phyloP scores from a whole-genome alignment of 2,797 vertebrate species.

The Peromyscus attwateri region DNA sequence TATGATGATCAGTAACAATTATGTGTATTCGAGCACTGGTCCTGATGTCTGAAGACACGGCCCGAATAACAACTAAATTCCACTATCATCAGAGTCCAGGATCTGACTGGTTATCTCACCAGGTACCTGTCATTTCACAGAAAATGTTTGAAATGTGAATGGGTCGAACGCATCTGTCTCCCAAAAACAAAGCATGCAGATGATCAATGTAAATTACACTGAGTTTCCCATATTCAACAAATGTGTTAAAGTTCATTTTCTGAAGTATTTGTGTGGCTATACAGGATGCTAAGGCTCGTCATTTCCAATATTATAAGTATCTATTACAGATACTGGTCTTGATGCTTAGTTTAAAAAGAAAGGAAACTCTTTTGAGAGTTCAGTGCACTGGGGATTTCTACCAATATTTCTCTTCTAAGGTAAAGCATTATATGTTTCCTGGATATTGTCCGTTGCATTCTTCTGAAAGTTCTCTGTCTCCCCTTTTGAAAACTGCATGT shows the following conservation, averaged over 20 bases:
- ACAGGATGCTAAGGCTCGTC: slow-evolving; percentile 71
- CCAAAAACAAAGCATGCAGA: neutral
- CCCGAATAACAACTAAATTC: neutral
- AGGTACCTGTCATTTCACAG: neutral
- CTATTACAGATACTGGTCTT: slow-evolving; percentile 80
- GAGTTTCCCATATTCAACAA: slow-evolving; percentile 41
- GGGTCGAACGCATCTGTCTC: slow-evolving; percentile 11
- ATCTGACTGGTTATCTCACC: neutral
- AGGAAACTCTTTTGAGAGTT: slow-evolving; percentile 83
- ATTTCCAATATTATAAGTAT: slow-evolving; percentile 81
- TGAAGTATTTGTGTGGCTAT: slow-evolving; percentile 76
- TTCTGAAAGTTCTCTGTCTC: slow-evolving; percentile 79
- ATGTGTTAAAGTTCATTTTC: slow-evolving; percentile 59
- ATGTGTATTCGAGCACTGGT: neutral
- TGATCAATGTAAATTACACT: neutral
- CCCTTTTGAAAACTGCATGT: slow-evolving; percentile 84
- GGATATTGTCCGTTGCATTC: slow-evolving; percentile 81
- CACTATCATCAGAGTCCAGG: neutral
- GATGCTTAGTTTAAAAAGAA: slow-evolving; percentile 81
- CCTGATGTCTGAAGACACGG: neutral
- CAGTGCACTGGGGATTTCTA: slow-evolving; percentile 87
- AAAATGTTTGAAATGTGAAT: slow-evolving; percentile 58
- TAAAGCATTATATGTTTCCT: slow-evolving; percentile 83
- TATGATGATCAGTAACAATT: neutral
- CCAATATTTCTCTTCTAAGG: slow-evolving; percentile 83